Base-by-base conservation (phyloP, 1,140 invertebrate species). In the Trichonephila clavata region DNA sequence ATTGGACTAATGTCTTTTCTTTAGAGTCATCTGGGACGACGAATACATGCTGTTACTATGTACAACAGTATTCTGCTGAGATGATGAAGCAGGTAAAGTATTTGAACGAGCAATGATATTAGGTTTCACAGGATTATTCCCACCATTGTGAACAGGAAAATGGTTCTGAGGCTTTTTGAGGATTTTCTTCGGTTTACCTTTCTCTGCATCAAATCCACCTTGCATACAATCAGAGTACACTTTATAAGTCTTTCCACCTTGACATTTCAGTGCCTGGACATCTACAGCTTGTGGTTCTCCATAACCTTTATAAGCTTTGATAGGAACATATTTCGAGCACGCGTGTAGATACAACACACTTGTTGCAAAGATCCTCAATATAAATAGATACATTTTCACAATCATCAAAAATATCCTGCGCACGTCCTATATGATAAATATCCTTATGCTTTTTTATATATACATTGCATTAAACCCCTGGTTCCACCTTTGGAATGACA, bases 391-490 rank as follows among this genome's bases (percentile, higher is more conserved):
- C 97, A 7, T 97, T 96, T 21, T 97, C 97, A 83, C 97, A 96
- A 91, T 97, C 96, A 77, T 96, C 96, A 68, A 95, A 95, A 96
- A 98, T 97, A 95, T 97, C 97, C 95, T 98, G 98, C 80, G 98
- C 97, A 95, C 98, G 97, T 94, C 97, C 98, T 94, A 97, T 96
- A 94, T 97, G 4, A 39, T 4, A 97, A n/a, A 89, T 95, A 63
- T 96, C 95, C 86, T 97, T 39, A 3, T 39, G 4, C 32, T 39
- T 96, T 60, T 96, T 95, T 27, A 97, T 94, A 94, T 86, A 97
- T 91, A 98, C 97, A 71, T 97, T 95, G 96, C 98, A 98, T 95
- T 97, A 98, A 4, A 97, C 97, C 3, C 98, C 98, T 77, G 97
- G 83, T 24, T 89, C 93, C 43, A 94, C n/a, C 39, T 94, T 84